Percentiles rank a stretch among this genome's conserved stretches.
These are phyloP conservation scores for Octopus sinensis DNA, from an alignment of 1,140 invertebrate species.

Conservation along the genomic window DNA sequence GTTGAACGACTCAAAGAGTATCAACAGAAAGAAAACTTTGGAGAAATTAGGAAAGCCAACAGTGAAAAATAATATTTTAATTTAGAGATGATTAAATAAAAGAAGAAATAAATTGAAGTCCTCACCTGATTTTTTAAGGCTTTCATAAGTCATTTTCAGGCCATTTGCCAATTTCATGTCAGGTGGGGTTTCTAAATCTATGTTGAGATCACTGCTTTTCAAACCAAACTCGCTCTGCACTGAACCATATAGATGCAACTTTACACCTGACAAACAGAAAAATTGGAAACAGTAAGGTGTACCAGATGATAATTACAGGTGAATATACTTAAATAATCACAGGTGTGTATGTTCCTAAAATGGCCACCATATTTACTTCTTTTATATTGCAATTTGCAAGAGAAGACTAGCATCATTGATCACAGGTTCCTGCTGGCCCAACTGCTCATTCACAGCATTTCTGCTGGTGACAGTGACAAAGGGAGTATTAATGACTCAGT, in stretches of 20 bases:
- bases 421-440: too few relatives aligned
- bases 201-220: slow-evolving; percentile 48
- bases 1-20: too few relatives aligned
- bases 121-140: slow-evolving; percentile 18
- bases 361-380: not conserved
- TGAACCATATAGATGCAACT: slow-evolving; percentile 50
- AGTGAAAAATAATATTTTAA: too few relatives aligned
- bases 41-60: too few relatives aligned
- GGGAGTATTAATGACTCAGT: too few relatives aligned
- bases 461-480: too few relatives aligned
- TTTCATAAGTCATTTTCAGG: slow-evolving; percentile 35
- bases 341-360: not conserved
- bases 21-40: too few relatives aligned
- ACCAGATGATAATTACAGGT: not conserved
- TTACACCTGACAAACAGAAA: slow-evolving; percentile 37
- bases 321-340: not conserved
- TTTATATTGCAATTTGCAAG: too few relatives aligned
- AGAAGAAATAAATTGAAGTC: not conserved
- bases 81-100: too few relatives aligned
- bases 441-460: too few relatives aligned
- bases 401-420: too few relatives aligned
- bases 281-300: not conserved
- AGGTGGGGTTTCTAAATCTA: slow-evolving; percentile 42
- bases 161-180: slow-evolving; percentile 33
- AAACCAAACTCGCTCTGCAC: slow-evolving; percentile 46